Evolutionary conservation across 2,797 vertebrate species (phyloP).

Genomic region (Clarias platycephalus): DNA sequence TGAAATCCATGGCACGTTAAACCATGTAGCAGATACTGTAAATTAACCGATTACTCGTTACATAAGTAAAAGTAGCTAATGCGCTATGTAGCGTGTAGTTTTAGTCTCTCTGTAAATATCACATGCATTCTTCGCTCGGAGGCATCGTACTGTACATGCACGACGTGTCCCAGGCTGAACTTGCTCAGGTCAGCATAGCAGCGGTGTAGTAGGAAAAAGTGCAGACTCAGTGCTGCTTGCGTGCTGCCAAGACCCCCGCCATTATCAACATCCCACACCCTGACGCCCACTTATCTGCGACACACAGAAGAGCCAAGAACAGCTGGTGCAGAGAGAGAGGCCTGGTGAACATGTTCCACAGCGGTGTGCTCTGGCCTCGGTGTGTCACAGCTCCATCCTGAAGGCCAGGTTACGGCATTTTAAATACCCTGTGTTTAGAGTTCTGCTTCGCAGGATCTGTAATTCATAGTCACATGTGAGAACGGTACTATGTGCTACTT

Average conservation of each 20-base stretch:
- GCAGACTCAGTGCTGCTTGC: constrained; percentile 52
- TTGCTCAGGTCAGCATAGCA: constrained; percentile 49
- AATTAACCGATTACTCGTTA: no score
- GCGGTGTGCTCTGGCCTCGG: constrained; percentile 10
- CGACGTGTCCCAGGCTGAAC: constrained; percentile 41
- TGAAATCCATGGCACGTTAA: background rate
- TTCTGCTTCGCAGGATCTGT: background rate
- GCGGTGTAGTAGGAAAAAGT: constrained; percentile 43
- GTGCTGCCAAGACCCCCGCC: constrained; percentile 56
- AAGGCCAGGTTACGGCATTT: constrained; percentile 3
- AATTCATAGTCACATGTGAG: background rate
- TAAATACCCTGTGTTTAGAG: background rate
- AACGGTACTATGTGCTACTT: background rate
- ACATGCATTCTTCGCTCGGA: background rate
- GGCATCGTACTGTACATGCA: background rate
- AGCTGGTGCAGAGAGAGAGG: constrained; percentile 55
- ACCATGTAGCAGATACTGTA: background rate
- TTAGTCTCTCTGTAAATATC: background rate
- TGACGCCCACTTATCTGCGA: constrained; percentile 58
- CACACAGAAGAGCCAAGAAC: constrained; percentile 56
- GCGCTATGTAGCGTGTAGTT: background rate
- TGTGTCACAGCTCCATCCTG: constrained; percentile 15
- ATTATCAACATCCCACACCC: constrained; percentile 61
- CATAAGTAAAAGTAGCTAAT: background rate
- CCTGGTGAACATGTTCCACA: constrained; percentile 38